phyloP scores from a whole-genome alignment of 2,797 vertebrate species.

The Otolemur crassicaudatus region DNA sequence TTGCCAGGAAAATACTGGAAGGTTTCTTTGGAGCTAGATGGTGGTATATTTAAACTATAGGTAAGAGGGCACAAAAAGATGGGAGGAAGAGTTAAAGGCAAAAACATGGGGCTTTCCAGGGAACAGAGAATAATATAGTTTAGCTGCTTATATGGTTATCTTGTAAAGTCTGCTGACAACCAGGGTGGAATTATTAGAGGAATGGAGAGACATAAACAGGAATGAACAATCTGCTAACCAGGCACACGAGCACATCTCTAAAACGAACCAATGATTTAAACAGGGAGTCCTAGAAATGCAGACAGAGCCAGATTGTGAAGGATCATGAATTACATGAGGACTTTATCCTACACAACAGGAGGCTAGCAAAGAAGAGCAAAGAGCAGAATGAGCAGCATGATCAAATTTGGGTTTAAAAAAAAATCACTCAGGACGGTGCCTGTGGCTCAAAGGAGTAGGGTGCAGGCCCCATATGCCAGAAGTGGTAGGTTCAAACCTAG shows the following conservation, averaged over 20 bases:
- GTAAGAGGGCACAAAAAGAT: not conserved
- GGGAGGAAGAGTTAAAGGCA: not conserved
- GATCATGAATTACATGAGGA: not conserved
- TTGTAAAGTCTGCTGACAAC: constrained; percentile 16
- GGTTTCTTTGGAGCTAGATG: not conserved
- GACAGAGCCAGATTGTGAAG: not conserved
- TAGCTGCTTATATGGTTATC: not conserved
- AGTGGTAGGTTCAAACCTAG: too few species aligned
- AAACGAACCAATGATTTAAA: not conserved
- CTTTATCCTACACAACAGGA: not conserved
- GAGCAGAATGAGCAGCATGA: not conserved
- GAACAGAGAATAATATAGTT: not conserved
- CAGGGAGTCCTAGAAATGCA: not conserved
- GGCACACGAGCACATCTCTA: not conserved
- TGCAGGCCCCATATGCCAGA: too few species aligned
- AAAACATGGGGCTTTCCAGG: not conserved
- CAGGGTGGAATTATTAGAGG: not conserved
- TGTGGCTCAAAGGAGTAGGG: too few species aligned
- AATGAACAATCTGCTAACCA: not conserved
- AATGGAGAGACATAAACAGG: not conserved
- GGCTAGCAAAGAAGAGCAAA: not conserved
- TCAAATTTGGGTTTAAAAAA: constrained; percentile 3
- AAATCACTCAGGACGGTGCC: too few species aligned
- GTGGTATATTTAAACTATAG: not conserved
- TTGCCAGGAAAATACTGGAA: constrained; percentile 3